phyloP scores from a whole-genome alignment of 2,113 vertebrate species.

The Xyrauchen texanus region DNA sequence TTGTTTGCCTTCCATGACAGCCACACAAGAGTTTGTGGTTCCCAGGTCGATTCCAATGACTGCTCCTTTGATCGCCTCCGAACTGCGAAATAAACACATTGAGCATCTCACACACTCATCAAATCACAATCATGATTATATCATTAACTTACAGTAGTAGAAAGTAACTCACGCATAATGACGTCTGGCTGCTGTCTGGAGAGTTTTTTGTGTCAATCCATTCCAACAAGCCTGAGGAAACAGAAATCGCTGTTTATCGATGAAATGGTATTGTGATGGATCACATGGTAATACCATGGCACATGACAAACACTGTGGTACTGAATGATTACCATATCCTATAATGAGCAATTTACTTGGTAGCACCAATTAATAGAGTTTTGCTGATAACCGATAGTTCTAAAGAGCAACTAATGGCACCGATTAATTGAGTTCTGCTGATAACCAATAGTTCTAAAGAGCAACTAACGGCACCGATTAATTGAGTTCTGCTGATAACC shows the following conservation, averaged over 20 bases:
- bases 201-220: slow-evolving; percentile 78
- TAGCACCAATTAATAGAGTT: too few species aligned
- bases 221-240: slow-evolving; percentile 82
- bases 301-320: too few species aligned
- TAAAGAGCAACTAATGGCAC: too few species aligned
- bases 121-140: background rate
- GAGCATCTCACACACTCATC: background rate
- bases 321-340: too few species aligned
- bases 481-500: too few species aligned
- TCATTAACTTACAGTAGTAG: background rate
- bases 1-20: slow-evolving; percentile 98
- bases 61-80: slow-evolving; percentile 92
- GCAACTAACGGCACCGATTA: too few species aligned
- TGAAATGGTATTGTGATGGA: background rate
- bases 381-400: too few species aligned
- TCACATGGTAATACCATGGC: too few species aligned
- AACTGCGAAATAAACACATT: slow-evolving; percentile 72
- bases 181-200: slow-evolving; percentile 79
- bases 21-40: slow-evolving; percentile 98
- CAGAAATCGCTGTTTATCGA: background rate
- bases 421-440: too few species aligned
- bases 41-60: slow-evolving; percentile 97
- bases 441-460: too few species aligned
- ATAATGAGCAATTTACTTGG: too few species aligned
- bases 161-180: slow-evolving; percentile 85